A percentile compares a stretch with the other conserved stretches of the same genome.
Evolutionary conservation across 1,140 invertebrate genomes (phyloP).

Genomic region (Zaprionus camerounensis): DNA sequence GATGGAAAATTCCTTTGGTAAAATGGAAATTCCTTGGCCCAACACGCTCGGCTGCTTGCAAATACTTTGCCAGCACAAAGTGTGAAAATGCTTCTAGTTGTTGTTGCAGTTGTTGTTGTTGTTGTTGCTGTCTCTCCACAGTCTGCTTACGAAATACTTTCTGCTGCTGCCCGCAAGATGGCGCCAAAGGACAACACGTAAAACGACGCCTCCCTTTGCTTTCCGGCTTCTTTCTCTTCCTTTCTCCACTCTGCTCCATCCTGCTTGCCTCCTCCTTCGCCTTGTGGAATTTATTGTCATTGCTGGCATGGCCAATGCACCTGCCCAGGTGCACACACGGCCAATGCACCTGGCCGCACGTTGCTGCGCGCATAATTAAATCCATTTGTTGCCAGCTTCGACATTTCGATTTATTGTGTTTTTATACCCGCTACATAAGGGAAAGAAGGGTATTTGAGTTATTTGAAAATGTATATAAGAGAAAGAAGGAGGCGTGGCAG

Average conservation of each 20-base stretch:
- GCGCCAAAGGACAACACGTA: neutral
- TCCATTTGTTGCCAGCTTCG: constrained; percentile 66
- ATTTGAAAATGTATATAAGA: no score
- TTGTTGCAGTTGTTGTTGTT: constrained; percentile 23
- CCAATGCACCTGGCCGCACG: constrained; percentile 46
- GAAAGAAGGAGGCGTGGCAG: no score
- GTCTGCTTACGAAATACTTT: constrained; percentile 58
- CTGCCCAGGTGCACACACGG: constrained; percentile 24
- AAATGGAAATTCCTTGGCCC: constrained; percentile 74
- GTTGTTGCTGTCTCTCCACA: constrained; percentile 29
- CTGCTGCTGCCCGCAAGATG: constrained; percentile 10
- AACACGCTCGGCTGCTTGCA: constrained; percentile 24
- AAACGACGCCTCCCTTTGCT: neutral
- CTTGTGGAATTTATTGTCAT: constrained; percentile 72
- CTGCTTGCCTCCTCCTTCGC: neutral
- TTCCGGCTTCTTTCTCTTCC: no score
- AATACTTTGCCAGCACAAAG: constrained; percentile 51
- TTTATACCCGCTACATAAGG: no score
- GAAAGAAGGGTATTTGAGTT: no score
- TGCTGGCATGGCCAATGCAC: constrained; percentile 71
- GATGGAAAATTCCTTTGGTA: constrained; percentile 69
- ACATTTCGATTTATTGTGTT: constrained; percentile 68
- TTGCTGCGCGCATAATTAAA: constrained; percentile 69
- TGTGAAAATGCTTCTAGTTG: constrained; percentile 2
- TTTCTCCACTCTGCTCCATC: no score